Base-by-base conservation (phyloP, 92 coral and sea anemone species). In the Phenganax stokvisi region DNA sequence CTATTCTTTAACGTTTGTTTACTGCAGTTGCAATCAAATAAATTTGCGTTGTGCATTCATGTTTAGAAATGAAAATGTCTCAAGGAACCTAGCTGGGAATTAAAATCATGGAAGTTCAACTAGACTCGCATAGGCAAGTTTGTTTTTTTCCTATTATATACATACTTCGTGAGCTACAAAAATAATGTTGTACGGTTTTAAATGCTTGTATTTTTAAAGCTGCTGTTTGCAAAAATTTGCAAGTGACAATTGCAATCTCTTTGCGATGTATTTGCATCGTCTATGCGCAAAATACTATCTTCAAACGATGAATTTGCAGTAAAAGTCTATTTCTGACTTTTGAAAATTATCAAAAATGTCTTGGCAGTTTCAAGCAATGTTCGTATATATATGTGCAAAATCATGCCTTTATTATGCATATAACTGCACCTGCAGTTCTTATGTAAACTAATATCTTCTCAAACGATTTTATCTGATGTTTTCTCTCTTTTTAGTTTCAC, bases 401-500 rank as follows among this genome's bases (percentile, higher is more conserved):
- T 37, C 47, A 37, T 37, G 47, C 47, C 47, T 37, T 29, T 54
- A 69, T 69, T 69, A 69, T 69, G 74, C 71, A 12, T 44, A 17
- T 29, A 76, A 6, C 47, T 20, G 30, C 60, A 27, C 28, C 51
- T 76, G 74, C 51, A 69, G 52, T 30, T 59, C 81, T 60, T 76
- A 64, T 76, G 81, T 58, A 76, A 76, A 76, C 81, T 11, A 75
- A 55, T 75, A 8, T 55, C 30, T 55, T 11, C 6, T 11, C 37
- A 6, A 27, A 56, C 31, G 71, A 76, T 79, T 55, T 37, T 37
- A 37, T 37, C 47, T 1, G 47, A 37, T 37, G 47, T 73, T 70
- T 59, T 51, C 60, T 27, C 83, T 63, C 77, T 51, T 80, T 74
- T n/a, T 85, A 93, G 98, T 79, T 93, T 93, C 75, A 69, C 97